A percentile compares a stretch with the other conserved stretches of the same genome.
Evolutionary conservation across 2,797 vertebrate species (phyloP).

Genomic region (Muraenolepis orangiensis): DNA sequence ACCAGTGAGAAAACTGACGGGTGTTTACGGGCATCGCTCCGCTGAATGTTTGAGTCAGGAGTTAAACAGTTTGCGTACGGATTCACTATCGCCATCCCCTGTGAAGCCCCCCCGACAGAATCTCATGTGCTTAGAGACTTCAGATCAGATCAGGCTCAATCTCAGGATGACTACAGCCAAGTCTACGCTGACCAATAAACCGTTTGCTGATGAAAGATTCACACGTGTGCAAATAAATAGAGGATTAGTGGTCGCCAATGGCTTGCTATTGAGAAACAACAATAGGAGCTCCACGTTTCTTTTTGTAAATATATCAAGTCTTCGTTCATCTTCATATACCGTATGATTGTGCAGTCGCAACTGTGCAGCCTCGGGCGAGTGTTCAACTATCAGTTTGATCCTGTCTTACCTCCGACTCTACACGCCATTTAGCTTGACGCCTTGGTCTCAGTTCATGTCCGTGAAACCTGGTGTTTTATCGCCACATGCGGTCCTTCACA

Average conservation of each 20-base stretch:
- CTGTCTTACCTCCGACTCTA: not conserved
- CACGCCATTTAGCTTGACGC: not conserved
- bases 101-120: not conserved
- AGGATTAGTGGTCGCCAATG: conserved; percentile 35
- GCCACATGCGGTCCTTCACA: conserved; percentile 14
- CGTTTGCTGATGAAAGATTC: not conserved
- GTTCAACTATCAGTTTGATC: too few species aligned
- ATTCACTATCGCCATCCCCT: not conserved
- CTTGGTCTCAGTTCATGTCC: not conserved
- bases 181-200: not conserved
- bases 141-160: not conserved
- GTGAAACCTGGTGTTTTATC: not conserved
- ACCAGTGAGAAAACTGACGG: not conserved
- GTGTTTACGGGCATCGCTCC: not conserved
- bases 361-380: not conserved
- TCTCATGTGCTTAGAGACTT: not conserved
- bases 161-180: not conserved
- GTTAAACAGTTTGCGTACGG: not conserved
- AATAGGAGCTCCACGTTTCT: conserved; percentile 2
- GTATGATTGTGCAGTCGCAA: conserved; percentile 18
- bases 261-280: not conserved
- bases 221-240: conserved; percentile 41
- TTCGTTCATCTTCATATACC: not conserved
- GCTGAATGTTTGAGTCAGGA: not conserved
- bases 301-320: conserved; percentile 8